Evolutionary conservation across 2,888 invertebrate species (phyloP).

Genomic region (Ceriagrion tenellum): DNA sequence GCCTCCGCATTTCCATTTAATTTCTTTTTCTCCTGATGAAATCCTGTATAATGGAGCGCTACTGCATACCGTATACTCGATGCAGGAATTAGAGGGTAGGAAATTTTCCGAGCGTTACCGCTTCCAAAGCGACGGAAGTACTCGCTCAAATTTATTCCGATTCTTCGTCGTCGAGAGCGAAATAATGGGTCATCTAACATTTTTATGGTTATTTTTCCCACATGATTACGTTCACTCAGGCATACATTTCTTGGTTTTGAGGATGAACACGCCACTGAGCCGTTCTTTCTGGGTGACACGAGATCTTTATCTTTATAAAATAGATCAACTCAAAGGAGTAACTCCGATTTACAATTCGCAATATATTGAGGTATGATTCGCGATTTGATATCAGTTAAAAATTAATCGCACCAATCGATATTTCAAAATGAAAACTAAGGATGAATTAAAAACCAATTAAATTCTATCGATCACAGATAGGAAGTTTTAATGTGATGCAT

Average conservation of each 20-base stretch:
- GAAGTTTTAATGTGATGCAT: too few species aligned
- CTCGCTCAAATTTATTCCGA: neutral
- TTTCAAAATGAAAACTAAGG: neutral
- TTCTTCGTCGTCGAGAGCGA: neutral
- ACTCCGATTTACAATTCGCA: neutral
- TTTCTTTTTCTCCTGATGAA: neutral
- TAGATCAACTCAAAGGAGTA: neutral
- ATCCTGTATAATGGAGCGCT: neutral
- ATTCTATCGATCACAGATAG: too few species aligned
- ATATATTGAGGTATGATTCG: neutral
- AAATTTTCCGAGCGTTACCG: neutral
- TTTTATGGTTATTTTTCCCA: slow-evolving; percentile 11
- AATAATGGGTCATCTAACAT: neutral
- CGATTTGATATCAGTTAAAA: neutral
- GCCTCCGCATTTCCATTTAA: neutral
- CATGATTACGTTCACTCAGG: slow-evolving; percentile 16
- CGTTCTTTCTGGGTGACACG: neutral
- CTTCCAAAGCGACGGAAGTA: slow-evolving; percentile 8
- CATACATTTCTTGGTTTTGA: neutral
- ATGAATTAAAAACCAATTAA: too few species aligned
- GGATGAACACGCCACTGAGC: neutral
- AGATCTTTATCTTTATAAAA: neutral
- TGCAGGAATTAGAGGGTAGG: neutral
- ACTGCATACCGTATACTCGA: neutral
- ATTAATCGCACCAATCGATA: neutral